These are phyloP conservation scores for Tetramorium parvispinum DNA, from an alignment of 1,140 invertebrate species.

Conservation along the genomic window DNA sequence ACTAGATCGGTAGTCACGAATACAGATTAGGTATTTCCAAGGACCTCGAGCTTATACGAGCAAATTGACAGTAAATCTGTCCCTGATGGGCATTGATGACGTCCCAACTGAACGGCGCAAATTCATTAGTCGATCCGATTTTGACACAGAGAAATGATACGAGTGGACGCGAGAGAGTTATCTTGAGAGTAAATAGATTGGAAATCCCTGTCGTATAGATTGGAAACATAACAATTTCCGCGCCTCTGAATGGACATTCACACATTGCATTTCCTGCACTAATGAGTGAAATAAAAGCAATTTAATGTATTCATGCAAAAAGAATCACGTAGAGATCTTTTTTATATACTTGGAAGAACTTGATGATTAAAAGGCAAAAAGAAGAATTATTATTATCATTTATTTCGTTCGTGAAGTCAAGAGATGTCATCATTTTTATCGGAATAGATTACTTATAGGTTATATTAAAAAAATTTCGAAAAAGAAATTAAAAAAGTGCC, in stretches of 20 bases:
- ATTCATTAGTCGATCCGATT: constrained; percentile 72
- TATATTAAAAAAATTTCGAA: background rate
- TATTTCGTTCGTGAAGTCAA: background rate
- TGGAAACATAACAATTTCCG: constrained; percentile 48
- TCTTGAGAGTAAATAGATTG: constrained; percentile 42
- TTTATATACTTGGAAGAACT: background rate
- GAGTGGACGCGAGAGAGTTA: constrained; percentile 46
- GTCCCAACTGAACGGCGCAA: constrained; percentile 70
- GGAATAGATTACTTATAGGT: background rate
- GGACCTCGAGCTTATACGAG: constrained; percentile 41
- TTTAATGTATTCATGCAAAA: background rate
- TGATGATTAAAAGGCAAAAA: background rate
- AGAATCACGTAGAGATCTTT: background rate
- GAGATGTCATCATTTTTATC: background rate
- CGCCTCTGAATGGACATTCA: background rate
- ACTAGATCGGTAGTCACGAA: constrained; percentile 45
- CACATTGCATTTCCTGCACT: background rate
- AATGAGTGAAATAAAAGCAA: background rate
- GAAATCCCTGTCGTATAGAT: constrained; percentile 25
- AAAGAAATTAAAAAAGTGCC: background rate
- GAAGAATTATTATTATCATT: constrained; percentile 3
- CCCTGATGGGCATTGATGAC: constrained; percentile 65
- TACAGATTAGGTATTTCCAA: constrained; percentile 57
- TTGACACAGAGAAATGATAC: constrained; percentile 67
- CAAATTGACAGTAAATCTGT: constrained; percentile 73